A percentile compares a stretch with the other conserved stretches of the same genome.
Evolutionary conservation across 1,140 invertebrate genomes (phyloP).

Genomic region (Chironomus tepperi): DNA sequence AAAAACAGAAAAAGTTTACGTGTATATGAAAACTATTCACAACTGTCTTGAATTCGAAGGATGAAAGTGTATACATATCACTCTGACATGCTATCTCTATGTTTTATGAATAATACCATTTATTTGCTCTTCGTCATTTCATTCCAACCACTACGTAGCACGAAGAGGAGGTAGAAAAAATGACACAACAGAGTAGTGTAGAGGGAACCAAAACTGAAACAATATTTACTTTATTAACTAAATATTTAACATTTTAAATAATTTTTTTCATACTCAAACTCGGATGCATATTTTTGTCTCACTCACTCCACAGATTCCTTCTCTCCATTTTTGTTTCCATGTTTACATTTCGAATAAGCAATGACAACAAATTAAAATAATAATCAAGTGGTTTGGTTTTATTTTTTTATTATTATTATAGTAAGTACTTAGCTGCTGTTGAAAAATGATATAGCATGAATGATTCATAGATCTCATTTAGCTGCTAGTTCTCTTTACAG

Average conservation of each 20-base stretch:
- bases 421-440: no score
- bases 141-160: not conserved
- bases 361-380: not conserved
- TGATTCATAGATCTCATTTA: not conserved
- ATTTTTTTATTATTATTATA: not conserved
- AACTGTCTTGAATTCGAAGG: not conserved
- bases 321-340: not conserved
- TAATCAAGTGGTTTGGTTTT: not conserved
- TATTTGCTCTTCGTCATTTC: not conserved
- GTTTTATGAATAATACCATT: not conserved
- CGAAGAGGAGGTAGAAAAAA: not conserved
- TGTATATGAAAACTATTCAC: not conserved
- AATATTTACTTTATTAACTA: conserved; percentile 16
- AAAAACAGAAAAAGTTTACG: not conserved
- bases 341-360: not conserved
- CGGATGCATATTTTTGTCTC: not conserved
- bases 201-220: not conserved
- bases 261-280: not conserved
- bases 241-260: conserved; percentile 18
- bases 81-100: not conserved
- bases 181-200: not conserved
- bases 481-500: not conserved
- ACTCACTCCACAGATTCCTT: not conserved
- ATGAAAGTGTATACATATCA: not conserved
- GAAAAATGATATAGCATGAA: not conserved